Conservation (phyloP, 2,113 vertebrate species). For the Aspidoscelis tigris region DNA sequence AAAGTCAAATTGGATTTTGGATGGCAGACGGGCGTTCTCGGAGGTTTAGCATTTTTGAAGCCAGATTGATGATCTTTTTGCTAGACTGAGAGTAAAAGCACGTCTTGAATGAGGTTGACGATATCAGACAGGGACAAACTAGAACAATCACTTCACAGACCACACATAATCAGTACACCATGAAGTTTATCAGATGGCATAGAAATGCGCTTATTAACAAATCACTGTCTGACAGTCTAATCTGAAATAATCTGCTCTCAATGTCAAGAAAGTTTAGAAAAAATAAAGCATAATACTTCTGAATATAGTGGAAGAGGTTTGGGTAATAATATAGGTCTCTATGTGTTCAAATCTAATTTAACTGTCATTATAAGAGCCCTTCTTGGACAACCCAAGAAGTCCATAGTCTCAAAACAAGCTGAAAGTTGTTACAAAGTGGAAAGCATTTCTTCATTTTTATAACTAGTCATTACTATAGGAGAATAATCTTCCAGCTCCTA, state of each 20-base stretch:
- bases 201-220: slow-evolving; percentile 37
- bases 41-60: slow-evolving; percentile 23
- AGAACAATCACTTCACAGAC: slow-evolving; percentile 13
- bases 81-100: slow-evolving; percentile 9
- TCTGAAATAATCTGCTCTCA: neutral
- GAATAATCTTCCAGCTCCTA: neutral
- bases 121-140: slow-evolving; percentile 25
- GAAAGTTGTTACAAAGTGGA: neutral
- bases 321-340: neutral
- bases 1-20: slow-evolving; percentile 29
- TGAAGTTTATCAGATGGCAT: slow-evolving; percentile 26
- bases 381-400: neutral
- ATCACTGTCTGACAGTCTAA: slow-evolving; percentile 2
- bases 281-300: neutral
- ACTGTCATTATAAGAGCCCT: neutral
- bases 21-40: slow-evolving; percentile 21
- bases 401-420: neutral
- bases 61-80: slow-evolving; percentile 49
- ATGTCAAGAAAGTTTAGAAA: neutral
- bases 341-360: neutral
- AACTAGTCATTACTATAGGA: neutral
- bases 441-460: neutral
- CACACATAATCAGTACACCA: slow-evolving; percentile 21
- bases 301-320: neutral
- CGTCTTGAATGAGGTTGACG: neutral